A percentile compares a stretch with the other conserved stretches of the same genome.
phyloP scores from a whole-genome alignment of 1,140 invertebrate species.

The Maniola jurtina region DNA sequence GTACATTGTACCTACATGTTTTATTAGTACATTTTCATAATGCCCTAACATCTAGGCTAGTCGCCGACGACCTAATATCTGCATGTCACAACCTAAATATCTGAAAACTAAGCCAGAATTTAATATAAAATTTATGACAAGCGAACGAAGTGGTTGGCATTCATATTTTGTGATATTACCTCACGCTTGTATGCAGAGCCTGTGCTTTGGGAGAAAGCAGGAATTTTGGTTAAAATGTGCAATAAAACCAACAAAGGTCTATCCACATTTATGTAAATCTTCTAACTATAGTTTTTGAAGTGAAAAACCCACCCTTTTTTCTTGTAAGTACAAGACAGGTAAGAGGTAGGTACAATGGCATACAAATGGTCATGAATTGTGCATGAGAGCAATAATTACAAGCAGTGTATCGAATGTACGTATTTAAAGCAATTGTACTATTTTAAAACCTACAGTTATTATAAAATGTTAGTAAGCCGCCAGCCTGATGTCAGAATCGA shows the following conservation, averaged over 20 bases:
- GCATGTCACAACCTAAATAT: constrained; percentile 8
- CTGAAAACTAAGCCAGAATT: constrained; percentile 26
- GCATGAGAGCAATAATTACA: too few species aligned
- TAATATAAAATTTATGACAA: constrained; percentile 29
- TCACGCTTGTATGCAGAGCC: constrained; percentile 9
- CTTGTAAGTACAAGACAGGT: too few species aligned
- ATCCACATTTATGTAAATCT: neutral
- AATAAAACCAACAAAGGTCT: constrained; percentile 7
- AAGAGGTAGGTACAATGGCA: too few species aligned
- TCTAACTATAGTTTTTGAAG: neutral
- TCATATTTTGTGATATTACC: constrained; percentile 27
- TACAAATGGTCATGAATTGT: too few species aligned
- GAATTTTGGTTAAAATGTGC: constrained; percentile 2
- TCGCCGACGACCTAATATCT: neutral
- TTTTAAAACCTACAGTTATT: too few species aligned
- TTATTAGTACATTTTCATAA: neutral
- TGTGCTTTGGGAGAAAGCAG: neutral
- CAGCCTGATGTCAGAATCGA: too few species aligned
- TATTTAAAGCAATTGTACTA: too few species aligned
- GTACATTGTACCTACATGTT: too few species aligned
- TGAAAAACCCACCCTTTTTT: too few species aligned
- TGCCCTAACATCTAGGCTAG: neutral
- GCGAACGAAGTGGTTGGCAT: constrained; percentile 16
- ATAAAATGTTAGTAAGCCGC: too few species aligned
- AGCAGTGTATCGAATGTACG: too few species aligned